A percentile compares a stretch with the other conserved stretches of the same genome.
Conservation (phyloP, 2,888 invertebrate genomes). For the Leucania comma region DNA sequence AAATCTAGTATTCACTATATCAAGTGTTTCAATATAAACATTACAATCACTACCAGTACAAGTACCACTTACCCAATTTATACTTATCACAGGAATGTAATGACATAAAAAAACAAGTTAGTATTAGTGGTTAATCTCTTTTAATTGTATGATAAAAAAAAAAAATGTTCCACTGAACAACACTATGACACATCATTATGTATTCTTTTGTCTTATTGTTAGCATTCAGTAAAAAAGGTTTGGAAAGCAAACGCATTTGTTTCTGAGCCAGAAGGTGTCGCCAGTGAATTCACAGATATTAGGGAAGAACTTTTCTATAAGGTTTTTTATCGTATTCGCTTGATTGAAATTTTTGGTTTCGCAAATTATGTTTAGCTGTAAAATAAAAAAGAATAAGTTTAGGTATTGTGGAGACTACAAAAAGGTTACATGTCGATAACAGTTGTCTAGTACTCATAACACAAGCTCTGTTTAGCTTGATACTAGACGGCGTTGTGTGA, state of each 20-base stretch:
- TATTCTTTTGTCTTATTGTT: neutral
- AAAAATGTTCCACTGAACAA: neutral
- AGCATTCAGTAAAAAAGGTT: constrained; percentile 7
- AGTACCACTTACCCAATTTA: no score
- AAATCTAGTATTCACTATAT: no score
- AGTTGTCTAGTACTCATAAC: no score
- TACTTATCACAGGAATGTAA: neutral
- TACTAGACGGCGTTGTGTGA: no score
- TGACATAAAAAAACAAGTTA: neutral
- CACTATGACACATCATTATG: neutral
- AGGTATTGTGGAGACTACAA: no score
- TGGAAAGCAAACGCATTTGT: constrained; percentile 73
- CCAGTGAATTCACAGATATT: constrained; percentile 72
- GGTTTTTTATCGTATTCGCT: constrained; percentile 80
- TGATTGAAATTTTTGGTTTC: constrained; percentile 95
- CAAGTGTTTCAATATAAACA: no score
- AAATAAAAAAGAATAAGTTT: constrained; percentile 20
- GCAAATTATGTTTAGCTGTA: constrained; percentile 94
- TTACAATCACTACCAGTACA: neutral
- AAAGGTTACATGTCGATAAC: no score
- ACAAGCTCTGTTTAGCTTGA: no score
- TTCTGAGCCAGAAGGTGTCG: constrained; percentile 71
- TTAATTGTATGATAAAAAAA: neutral
- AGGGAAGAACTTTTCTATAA: constrained; percentile 75
- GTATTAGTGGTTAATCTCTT: neutral